Base-by-base conservation (phyloP, 2,113 vertebrate species). In the Falcunculus frontatus region DNA sequence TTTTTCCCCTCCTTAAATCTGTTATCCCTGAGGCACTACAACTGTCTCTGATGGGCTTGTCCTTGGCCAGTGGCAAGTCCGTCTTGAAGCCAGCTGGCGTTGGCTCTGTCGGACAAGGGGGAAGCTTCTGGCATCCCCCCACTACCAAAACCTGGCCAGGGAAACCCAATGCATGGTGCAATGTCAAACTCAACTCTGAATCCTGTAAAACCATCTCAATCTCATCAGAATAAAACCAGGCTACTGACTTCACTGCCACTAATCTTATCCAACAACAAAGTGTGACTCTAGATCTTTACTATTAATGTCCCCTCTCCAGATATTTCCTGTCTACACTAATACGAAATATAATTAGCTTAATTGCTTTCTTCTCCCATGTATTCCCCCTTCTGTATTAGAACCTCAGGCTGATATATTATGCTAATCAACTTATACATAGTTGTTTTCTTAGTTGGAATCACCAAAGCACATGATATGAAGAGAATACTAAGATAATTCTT, bases 391-490 rank as follows among this genome's bases (percentile, higher is more conserved):
- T 67, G 42, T 63, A 10, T 74, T 88, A 90, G 44, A 86, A 77
- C 16, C 19, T 41, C 19, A 46, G 33, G 29, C 29, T 77, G 72
- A 84, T 62, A 30, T 62, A 74, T 41, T 46, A 30, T 47, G n/a
- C 42, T 84, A 60, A 82, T 91, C n/a, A 89, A 53, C 18, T 76
- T 25, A 56, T 6, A 35, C 22, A 23, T 79, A 89, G 82, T 87
- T 89, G 44, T 46, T 94, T 94, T 53, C 62, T 79, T 87, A 55
- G 74, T 35, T 69, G 23, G 46, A 95, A 87, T 78, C 8, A 39
- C 39, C 35, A 59, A 73, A 44, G 21, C 17, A 20, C 42, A 15
- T 0, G 1, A 46, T 52, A 74, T 18, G 53, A 83, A 56, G 32
- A 76, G 77, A 94, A 91, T 90, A 53, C 10, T 68, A 52, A 69